Conservation (phyloP, 2,113 vertebrate species). For the Phaethornis superciliosus region DNA sequence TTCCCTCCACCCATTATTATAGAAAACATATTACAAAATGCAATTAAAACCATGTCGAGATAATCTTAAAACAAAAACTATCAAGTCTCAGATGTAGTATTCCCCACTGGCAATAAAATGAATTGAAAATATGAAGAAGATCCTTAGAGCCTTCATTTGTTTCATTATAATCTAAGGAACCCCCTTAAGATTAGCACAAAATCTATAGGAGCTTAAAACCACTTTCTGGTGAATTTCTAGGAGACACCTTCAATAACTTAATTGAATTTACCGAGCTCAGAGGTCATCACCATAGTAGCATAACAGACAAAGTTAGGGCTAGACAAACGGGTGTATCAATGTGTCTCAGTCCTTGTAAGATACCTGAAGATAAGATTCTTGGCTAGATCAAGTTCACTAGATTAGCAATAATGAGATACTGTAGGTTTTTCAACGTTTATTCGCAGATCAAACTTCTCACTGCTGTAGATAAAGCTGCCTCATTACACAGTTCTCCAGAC, state of each 20-base stretch:
- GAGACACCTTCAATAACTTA: background rate
- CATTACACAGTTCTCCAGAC: constrained; percentile 52
- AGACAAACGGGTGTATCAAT: background rate
- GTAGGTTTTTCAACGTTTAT: constrained; percentile 6
- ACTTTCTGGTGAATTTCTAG: background rate
- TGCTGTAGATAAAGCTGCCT: constrained; percentile 54
- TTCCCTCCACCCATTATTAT: background rate
- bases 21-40: background rate
- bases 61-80: background rate
- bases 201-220: background rate
- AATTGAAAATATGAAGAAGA: background rate
- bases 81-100: rapidly evolving
- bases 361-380: constrained; percentile 25
- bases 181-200: constrained; percentile 6
- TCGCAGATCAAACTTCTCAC: constrained; percentile 25
- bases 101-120: background rate
- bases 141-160: background rate
- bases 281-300: background rate
- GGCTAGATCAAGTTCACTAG: constrained; percentile 34
- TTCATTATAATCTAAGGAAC: background rate
- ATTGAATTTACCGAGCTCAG: constrained; percentile 25
- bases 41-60: background rate
- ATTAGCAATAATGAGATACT: constrained; percentile 24
- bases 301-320: background rate
- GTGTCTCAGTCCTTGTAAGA: background rate